Conservation (phyloP, 1,140 invertebrate species). For the Tetramorium simillimum region DNA sequence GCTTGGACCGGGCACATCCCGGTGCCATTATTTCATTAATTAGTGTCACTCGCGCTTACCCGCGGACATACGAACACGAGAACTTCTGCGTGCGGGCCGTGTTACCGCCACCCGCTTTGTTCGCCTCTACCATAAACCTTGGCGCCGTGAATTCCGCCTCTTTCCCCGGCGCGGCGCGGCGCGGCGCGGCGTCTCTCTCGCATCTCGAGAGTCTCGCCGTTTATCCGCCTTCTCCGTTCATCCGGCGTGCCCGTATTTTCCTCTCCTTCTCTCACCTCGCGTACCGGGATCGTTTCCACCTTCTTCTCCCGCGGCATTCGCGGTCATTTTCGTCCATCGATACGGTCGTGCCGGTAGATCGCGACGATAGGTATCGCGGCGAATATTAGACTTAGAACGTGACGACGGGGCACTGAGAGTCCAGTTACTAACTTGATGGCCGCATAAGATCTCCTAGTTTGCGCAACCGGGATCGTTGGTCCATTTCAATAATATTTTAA, state of each 20-base stretch:
- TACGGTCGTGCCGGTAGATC: conserved; percentile 30
- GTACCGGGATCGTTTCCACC: conserved; percentile 46
- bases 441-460: conserved; percentile 34
- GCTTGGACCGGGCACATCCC: conserved; percentile 46
- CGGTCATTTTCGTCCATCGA: conserved; percentile 55
- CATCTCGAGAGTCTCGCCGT: conserved; percentile 23
- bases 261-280: conserved; percentile 7
- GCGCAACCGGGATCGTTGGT: conserved; percentile 15
- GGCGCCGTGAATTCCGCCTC: conserved; percentile 61
- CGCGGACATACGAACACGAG: conserved; percentile 76
- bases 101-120: conserved; percentile 75
- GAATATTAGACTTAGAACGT: conserved; percentile 41
- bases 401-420: conserved; percentile 55
- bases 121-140: conserved; percentile 72
- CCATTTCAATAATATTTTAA: conserved; percentile 51
- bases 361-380: conserved; percentile 7
- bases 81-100: conserved; percentile 76
- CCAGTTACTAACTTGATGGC: conserved; percentile 59
- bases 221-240: background rate
- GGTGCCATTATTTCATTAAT: conserved; percentile 83
- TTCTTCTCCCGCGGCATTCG: background rate
- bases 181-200: background rate
- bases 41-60: conserved; percentile 78
- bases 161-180: background rate
- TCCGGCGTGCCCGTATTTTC: conserved; percentile 3